phyloP scores from a whole-genome alignment of 2,113 vertebrate species.

The Mandrillus leucophaeus region DNA sequence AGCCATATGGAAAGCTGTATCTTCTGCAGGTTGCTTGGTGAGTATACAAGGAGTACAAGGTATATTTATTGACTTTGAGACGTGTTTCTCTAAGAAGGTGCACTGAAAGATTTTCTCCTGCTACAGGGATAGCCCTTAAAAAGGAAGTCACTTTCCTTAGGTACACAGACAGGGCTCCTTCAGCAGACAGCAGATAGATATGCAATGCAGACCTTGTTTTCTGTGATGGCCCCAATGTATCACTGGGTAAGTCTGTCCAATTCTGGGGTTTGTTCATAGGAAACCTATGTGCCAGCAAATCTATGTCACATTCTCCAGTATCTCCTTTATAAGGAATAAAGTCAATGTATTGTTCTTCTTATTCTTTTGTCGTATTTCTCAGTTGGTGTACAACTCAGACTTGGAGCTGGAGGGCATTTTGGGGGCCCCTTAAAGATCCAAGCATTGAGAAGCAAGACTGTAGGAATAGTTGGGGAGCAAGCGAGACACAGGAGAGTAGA shows the following conservation, averaged over 20 bases:
- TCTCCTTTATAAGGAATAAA: not conserved
- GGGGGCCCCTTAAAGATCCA: not conserved
- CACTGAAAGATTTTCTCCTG: not conserved
- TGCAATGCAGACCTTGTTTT: not conserved
- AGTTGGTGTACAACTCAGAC: not conserved
- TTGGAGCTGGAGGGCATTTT: not conserved
- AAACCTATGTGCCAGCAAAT: not conserved
- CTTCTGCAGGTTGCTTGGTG: not conserved
- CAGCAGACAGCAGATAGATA: not conserved
- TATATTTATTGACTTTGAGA: not conserved
- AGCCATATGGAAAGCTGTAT: not conserved
- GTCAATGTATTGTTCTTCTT: not conserved
- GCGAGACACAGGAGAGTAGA: not conserved
- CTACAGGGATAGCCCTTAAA: not conserved
- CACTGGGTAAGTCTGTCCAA: not conserved
- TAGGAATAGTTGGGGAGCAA: not conserved
- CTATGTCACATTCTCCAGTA: not conserved
- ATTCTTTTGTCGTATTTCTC: not conserved
- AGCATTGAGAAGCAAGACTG: not conserved
- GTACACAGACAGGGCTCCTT: not conserved
- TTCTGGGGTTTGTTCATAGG: not conserved
- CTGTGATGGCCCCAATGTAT: not conserved
- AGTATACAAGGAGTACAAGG: not conserved
- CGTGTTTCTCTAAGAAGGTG: not conserved
- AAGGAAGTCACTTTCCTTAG: not conserved